Conservation (phyloP, 2,888 invertebrate genomes). For the Drosophila aldrichi region DNA sequence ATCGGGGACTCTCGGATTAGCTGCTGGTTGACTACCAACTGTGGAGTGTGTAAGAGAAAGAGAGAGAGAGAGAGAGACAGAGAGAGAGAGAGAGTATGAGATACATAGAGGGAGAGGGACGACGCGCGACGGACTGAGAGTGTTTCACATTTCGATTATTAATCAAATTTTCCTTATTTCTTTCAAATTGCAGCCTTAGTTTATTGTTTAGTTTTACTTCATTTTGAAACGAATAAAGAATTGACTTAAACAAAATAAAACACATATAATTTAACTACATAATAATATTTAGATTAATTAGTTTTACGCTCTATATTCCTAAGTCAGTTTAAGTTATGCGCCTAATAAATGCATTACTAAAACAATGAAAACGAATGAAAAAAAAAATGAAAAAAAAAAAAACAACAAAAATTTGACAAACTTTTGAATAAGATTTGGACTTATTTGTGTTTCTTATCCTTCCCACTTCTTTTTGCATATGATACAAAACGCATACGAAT, state of each 20-base stretch:
- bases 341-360: constrained; percentile 77
- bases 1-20: constrained; percentile 39
- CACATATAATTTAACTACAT: constrained; percentile 34
- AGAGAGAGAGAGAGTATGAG: constrained; percentile 10
- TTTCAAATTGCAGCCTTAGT: constrained; percentile 55
- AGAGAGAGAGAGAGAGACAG: constrained; percentile 10
- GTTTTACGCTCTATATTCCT: constrained; percentile 41
- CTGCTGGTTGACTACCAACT: constrained; percentile 44
- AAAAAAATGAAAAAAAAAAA: constrained; percentile 6
- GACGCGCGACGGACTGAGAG: constrained; percentile 32
- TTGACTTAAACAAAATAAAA: constrained; percentile 18
- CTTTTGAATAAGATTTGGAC: constrained; percentile 74
- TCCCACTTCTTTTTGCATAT: constrained; percentile 80
- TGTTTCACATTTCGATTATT: constrained; percentile 27
- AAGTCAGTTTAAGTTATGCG: constrained; percentile 71
- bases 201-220: constrained; percentile 31
- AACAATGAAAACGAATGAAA: constrained; percentile 53
- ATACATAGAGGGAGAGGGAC: constrained; percentile 18
- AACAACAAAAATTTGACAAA: constrained; percentile 31
- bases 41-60: constrained; percentile 24
- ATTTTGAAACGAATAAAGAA: constrained; percentile 41
- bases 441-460: constrained; percentile 80
- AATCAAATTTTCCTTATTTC: constrained; percentile 10
- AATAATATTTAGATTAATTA: constrained; percentile 59
- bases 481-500: constrained; percentile 67